Conservation (phyloP, 30 jellyfish, hydroid and myxozoan genomes). For the Phacellophora camtschatica region DNA sequence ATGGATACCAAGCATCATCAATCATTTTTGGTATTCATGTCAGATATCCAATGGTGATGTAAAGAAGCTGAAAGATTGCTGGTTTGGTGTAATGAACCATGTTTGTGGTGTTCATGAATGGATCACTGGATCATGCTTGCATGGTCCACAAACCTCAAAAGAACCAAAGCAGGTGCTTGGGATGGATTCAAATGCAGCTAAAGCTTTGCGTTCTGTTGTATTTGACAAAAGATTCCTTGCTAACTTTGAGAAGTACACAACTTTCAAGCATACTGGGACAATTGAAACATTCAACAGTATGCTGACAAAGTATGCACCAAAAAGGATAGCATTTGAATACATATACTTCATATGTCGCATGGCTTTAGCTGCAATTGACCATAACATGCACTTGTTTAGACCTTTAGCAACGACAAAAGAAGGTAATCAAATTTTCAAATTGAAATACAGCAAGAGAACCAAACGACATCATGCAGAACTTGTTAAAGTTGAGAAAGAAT, state of each 20-base stretch:
- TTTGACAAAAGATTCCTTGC: conserved; percentile 22
- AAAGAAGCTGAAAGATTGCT: conserved; percentile 5
- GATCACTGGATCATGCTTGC: not conserved
- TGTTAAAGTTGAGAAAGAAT: not conserved
- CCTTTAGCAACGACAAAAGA: not conserved
- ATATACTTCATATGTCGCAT: not conserved
- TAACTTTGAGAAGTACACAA: not conserved
- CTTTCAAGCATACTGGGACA: conserved; percentile 30
- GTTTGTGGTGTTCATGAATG: conserved; percentile 17
- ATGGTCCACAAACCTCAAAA: not conserved
- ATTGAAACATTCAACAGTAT: conserved; percentile 32
- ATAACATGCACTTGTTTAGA: not conserved
- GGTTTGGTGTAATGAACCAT: conserved; percentile 11
- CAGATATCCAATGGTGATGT: conserved; percentile 17
- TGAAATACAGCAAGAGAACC: not conserved
- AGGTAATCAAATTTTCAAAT: not conserved
- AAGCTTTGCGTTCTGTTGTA: conserved; percentile 25
- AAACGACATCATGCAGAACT: not conserved
- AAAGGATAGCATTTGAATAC: conserved; percentile 15
- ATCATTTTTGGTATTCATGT: conserved; percentile 9
- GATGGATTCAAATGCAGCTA: conserved; percentile 10
- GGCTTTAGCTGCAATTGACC: conserved; percentile 40
- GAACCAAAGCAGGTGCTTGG: not conserved
- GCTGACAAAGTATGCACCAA: conserved; percentile 46
- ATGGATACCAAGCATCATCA: not conserved